Base-by-base conservation (phyloP, 1,140 invertebrate genomes). In the Amyelois transitella region DNA sequence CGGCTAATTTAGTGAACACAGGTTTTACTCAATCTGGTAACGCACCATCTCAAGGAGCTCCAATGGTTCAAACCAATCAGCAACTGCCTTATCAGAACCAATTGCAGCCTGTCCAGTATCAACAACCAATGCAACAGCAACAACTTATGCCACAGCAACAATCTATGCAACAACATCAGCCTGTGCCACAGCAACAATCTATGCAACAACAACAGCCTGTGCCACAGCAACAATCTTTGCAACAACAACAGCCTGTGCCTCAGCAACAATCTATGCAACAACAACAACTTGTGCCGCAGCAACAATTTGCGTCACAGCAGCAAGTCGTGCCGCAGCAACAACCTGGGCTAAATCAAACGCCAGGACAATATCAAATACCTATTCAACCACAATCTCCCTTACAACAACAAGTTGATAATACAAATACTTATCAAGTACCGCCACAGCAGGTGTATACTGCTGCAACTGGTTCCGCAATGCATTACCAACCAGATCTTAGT, bases 381-480 rank as follows among this genome's bases (percentile, higher is more conserved):
- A 28, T 28, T 2, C 25, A 28, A 8, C 25, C 2, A 38, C 32
- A 14, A 38, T 10, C 12, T 6, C 28, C 4, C 6, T 12, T 6
- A 24, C 19, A 45, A 44, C 58, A 57, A 45, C 56, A 52, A 19
- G 5, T 24, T 20, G 17, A 3, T 25, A 3, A 43, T 45, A 12
- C 47, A 6, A 48, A 14, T 24, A 38, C 43, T 14, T 5, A 25
- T 21, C 48, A 45, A n/a, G 45, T 21, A 62, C 62, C 12, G 50
- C 64, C 12, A 51, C 64, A 75, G 54, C 66, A 72, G 55, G 28
- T 55, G 22, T 69, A 64, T 32, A 51, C 59, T 43, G 51, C 59
- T 18, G 18, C 58, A 1, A 51, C 51, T 10, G 58, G 53, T 28
- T n/a, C 12, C 17, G 32, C 32, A 38, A 6, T 38, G 1, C 12